Base-by-base conservation (phyloP, 2,888 invertebrate genomes). In the Abrostola triplasia region DNA sequence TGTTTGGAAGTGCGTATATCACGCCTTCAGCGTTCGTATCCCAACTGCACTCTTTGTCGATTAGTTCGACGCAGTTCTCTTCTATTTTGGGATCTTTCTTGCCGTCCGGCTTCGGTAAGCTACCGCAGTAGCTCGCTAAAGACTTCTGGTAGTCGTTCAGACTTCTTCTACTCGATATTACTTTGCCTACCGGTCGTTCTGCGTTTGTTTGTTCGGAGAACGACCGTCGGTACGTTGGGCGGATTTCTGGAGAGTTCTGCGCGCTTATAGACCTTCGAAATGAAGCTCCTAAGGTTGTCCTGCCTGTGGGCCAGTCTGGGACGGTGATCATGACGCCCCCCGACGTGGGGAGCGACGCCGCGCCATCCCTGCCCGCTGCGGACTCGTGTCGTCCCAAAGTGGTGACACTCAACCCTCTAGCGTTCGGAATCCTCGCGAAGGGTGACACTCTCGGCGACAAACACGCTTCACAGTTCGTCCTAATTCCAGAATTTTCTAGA, bases 401-500 rank as follows among this genome's bases (percentile, higher is more conserved):
- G 0, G 94, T 94, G 0, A 95, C 93, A 70, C 94, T 93, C 4
- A 94, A 76, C 1, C 94, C 94, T 75, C 93, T 84, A 0, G 94
- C 85, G 49, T 92, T 94, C 1, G 94, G 88, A 48, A 92, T 87
- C 55, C 93, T 84, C 0, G 94, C 82, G 36, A 93, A 64, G 0
- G 90, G 90, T 5, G 89, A 90, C 6, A 93, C 93, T 75, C 96
- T 92, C 0, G 97, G 97, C 0, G 97, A 95, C 78, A 97, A 95
- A 81, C 98, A 98, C 0, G 97, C 97, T 80, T 97, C 97, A 87
- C 98, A 98, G 67, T 96, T 95, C 6, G 96, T 95, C 67, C 95
- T 93, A 37, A 95, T 95, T 0, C 95, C 95, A 57, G 96, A 95
- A 90, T 98, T 98, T 76, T 97, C 96, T 41, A 97, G 90, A 0